These are phyloP conservation scores for Eulemur macaco DNA, from an alignment of 2,113 vertebrate genomes.

Conservation along the genomic window DNA sequence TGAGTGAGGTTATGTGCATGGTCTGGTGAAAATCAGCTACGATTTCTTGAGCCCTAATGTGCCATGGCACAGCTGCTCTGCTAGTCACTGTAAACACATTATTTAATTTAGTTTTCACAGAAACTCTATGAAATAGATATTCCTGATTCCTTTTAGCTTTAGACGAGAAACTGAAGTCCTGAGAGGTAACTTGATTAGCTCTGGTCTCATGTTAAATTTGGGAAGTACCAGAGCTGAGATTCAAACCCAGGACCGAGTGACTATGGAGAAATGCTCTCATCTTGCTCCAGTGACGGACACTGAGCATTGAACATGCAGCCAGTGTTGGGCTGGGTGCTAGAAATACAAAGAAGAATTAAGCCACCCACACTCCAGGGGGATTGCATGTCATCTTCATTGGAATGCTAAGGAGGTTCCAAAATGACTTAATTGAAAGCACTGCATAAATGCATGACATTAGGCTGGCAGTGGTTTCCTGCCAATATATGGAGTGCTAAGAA, in stretches of 20 bases:
- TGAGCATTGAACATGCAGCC: neutral
- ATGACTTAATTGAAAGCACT: slow-evolving; percentile 56
- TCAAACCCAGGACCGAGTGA: neutral
- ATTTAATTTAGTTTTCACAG: neutral
- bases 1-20: neutral
- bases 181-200: neutral
- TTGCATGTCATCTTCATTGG: neutral
- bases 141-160: neutral
- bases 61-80: neutral
- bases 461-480: slow-evolving; percentile 47
- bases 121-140: neutral
- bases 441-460: slow-evolving; percentile 65
- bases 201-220: neutral
- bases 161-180: neutral
- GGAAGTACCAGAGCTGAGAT: neutral
- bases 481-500: slow-evolving; percentile 52
- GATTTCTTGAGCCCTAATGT: neutral
- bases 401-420: slow-evolving; percentile 50
- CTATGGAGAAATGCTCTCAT: neutral
- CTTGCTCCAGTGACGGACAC: neutral
- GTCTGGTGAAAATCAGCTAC: neutral
- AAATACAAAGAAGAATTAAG: neutral
- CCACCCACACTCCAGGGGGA: neutral
- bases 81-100: neutral
- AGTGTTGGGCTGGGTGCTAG: neutral